Evolutionary conservation across 2,888 invertebrate species (phyloP).

Genomic region (Oegoconia quadripuncta): DNA sequence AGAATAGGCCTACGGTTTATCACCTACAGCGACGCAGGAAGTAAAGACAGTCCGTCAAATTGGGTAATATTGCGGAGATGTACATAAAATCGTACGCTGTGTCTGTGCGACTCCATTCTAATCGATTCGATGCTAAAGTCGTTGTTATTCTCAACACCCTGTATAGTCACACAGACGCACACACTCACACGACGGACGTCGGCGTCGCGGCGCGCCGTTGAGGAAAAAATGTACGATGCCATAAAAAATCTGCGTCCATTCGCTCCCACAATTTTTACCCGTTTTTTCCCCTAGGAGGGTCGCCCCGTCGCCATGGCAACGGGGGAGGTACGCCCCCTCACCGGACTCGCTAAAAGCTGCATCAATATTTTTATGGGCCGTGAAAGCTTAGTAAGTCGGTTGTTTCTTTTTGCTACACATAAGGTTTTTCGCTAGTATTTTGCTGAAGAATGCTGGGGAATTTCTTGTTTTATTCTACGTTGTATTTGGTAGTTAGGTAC

Average conservation of each 20-base stretch:
- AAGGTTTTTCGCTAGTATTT: not conserved
- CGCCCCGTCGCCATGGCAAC: slow-evolving; percentile 67
- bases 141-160: slow-evolving; percentile 33
- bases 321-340: slow-evolving; percentile 40
- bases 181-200: too few relatives aligned
- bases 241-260: slow-evolving; percentile 77
- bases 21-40: too few relatives aligned
- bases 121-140: not conserved
- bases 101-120: not conserved
- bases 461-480: not conserved
- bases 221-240: slow-evolving; percentile 77
- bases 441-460: not conserved
- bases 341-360: slow-evolving; percentile 52
- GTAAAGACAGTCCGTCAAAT: not conserved
- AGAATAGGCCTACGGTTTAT: too few relatives aligned
- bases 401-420: slow-evolving; percentile 8
- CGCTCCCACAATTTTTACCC: slow-evolving; percentile 75
- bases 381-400: slow-evolving; percentile 30
- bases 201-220: slow-evolving; percentile 57
- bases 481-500: too few relatives aligned
- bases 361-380: slow-evolving; percentile 69
- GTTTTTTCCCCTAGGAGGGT: slow-evolving; percentile 77
- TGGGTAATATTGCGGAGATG: not conserved
- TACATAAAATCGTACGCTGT: too few relatives aligned
- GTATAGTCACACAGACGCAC: slow-evolving; percentile 38